A percentile compares a stretch with the other conserved stretches of the same genome.
Evolutionary conservation across 2,888 invertebrate genomes (phyloP).

Genomic region (Ophion costatus): DNA sequence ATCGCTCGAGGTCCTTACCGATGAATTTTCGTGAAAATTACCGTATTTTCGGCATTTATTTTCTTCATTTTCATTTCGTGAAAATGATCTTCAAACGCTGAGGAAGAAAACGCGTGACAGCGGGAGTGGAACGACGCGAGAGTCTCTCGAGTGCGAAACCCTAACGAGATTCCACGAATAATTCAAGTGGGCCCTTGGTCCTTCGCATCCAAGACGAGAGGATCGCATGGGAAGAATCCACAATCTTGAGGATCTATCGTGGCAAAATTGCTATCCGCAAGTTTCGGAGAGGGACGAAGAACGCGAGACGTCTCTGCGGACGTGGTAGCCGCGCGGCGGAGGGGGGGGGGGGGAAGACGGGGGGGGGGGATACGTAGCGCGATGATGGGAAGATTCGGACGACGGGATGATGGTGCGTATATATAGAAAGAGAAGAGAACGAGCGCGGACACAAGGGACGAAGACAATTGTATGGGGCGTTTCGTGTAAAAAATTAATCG

Average conservation of each 20-base stretch:
- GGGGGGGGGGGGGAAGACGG: background rate
- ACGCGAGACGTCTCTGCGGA: slow-evolving; percentile 7
- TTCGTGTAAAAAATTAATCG: slow-evolving; percentile 4
- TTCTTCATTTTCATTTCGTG: no score
- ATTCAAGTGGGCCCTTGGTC: slow-evolving; percentile 25
- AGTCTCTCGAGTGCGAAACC: slow-evolving; percentile 1
- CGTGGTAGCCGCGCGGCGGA: background rate
- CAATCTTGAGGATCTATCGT: slow-evolving; percentile 44
- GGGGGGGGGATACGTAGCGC: background rate
- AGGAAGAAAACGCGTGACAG: background rate
- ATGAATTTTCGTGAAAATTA: no score
- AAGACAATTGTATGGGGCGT: slow-evolving; percentile 18
- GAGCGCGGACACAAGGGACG: slow-evolving; percentile 8
- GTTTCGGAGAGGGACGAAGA: slow-evolving; percentile 13
- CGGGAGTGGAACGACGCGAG: background rate
- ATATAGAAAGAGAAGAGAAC: slow-evolving; percentile 1
- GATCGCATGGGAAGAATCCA: slow-evolving; percentile 44
- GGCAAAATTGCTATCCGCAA: slow-evolving; percentile 31
- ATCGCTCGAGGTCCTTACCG: no score
- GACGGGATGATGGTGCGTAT: slow-evolving; percentile 31
- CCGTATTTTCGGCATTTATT: no score
- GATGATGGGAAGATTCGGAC: slow-evolving; percentile 19
- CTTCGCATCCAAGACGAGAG: slow-evolving; percentile 4
- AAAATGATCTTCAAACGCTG: no score
- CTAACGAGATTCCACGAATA: slow-evolving; percentile 34